Percentiles rank a stretch among this genome's conserved stretches.
These are phyloP conservation scores for Rhea pennata DNA, from an alignment of 2,113 vertebrate genomes.

Conservation along the genomic window DNA sequence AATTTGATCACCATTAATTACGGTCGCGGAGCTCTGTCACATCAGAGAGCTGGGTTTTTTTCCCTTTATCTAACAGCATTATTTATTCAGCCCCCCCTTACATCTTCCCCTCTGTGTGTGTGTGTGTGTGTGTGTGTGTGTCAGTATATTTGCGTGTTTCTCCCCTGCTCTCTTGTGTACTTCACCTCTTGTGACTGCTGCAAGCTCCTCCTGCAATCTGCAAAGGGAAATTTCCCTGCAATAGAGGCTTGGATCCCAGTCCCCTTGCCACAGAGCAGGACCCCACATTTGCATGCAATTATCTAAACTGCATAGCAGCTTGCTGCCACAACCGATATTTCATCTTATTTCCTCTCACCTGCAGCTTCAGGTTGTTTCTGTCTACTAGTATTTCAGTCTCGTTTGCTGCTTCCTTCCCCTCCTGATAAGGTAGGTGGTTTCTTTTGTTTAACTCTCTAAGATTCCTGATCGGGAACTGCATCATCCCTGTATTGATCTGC, in stretches of 20 bases:
- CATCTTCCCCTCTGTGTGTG: background rate
- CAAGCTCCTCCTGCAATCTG: conserved; percentile 5
- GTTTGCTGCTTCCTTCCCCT: background rate
- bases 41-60: background rate
- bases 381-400: background rate
- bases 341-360: background rate
- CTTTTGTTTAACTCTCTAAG: background rate
- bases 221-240: background rate
- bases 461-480: background rate
- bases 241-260: background rate
- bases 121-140: background rate
- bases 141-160: background rate
- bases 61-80: background rate
- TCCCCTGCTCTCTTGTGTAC: background rate
- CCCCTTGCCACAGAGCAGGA: background rate
- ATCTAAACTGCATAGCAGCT: background rate
- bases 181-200: background rate
- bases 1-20: background rate
- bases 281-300: background rate
- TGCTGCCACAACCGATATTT: background rate
- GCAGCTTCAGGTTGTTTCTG: background rate
- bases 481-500: background rate
- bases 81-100: background rate
- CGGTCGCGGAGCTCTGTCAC: background rate
- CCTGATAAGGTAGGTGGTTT: background rate